A percentile compares a stretch with the other conserved stretches of the same genome.
phyloP scores from a whole-genome alignment of 2,888 invertebrate genomes.

The Chrysolina americana region DNA sequence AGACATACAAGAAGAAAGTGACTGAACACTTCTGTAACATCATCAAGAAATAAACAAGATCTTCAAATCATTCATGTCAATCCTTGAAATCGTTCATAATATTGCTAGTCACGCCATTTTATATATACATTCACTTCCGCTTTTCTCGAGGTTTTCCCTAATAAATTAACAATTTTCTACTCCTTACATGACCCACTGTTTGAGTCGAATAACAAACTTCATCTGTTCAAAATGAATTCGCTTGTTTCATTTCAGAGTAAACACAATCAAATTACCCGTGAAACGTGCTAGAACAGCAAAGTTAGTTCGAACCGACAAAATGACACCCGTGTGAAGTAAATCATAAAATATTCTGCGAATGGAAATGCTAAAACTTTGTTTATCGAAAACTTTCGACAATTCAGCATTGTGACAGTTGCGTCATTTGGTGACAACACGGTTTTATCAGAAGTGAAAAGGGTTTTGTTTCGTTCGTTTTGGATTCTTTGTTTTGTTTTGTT shows the following conservation, averaged over 20 bases:
- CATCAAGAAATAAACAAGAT: too few species aligned
- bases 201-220: constrained; percentile 5
- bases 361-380: constrained; percentile 23
- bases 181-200: not conserved
- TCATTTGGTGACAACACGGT: not conserved
- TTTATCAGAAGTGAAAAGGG: not conserved
- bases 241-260: constrained; percentile 9
- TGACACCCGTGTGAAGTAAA: not conserved
- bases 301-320: constrained; percentile 10
- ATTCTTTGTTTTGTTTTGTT: not conserved
- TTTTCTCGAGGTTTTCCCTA: too few species aligned
- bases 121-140: not conserved
- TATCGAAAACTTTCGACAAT: constrained; percentile 8
- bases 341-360: constrained; percentile 11
- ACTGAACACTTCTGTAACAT: too few species aligned
- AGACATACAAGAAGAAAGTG: too few species aligned
- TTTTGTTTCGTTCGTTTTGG: not conserved
- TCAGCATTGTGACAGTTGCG: constrained; percentile 7
- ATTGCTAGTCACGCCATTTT: too few species aligned
- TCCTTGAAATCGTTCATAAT: too few species aligned
- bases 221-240: constrained; percentile 7
- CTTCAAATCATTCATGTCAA: too few species aligned
- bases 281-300: constrained; percentile 17
- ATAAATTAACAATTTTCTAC: not conserved
- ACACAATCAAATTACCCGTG: constrained; percentile 21